A percentile compares a stretch with the other conserved stretches of the same genome.
These are phyloP conservation scores for Ennomos fuscantarius DNA, from an alignment of 2,888 invertebrate species.

Conservation along the genomic window DNA sequence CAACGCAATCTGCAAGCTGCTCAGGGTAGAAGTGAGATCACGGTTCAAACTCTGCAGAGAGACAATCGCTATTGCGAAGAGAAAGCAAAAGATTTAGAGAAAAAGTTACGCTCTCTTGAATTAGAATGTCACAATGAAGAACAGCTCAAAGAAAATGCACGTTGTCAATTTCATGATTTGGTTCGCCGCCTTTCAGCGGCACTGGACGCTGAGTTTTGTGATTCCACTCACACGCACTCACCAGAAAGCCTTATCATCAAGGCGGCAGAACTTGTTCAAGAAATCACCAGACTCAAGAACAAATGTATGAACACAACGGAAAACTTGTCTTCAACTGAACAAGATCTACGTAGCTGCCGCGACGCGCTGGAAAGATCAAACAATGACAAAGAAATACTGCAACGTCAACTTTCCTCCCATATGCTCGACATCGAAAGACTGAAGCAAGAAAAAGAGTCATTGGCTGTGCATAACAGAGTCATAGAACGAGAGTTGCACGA, in stretches of 20 bases:
- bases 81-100: constrained; percentile 90
- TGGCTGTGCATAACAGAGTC: constrained; percentile 89
- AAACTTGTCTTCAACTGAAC: constrained; percentile 86
- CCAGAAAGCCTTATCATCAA: constrained; percentile 91
- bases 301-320: constrained; percentile 86
- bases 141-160: constrained; percentile 89
- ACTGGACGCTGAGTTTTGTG: constrained; percentile 89
- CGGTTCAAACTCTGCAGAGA: constrained; percentile 90
- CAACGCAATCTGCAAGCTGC: constrained; percentile 88
- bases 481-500: constrained; percentile 90
- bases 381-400: constrained; percentile 90
- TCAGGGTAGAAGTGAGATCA: constrained; percentile 88
- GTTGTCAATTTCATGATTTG: constrained; percentile 88
- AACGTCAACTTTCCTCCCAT: constrained; percentile 89
- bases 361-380: constrained; percentile 87
- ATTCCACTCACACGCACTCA: constrained; percentile 86
- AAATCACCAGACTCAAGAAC: constrained; percentile 87
- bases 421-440: constrained; percentile 89
- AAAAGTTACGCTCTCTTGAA: constrained; percentile 90
- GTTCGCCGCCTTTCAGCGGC: constrained; percentile 89
- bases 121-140: constrained; percentile 89
- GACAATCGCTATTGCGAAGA: constrained; percentile 90
- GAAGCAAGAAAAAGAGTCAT: constrained; percentile 91
- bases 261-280: constrained; percentile 91
- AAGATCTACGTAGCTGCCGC: constrained; percentile 87